Evolutionary conservation across 2,888 invertebrate genomes (phyloP).

Genomic region (Heliconius ethilla): DNA sequence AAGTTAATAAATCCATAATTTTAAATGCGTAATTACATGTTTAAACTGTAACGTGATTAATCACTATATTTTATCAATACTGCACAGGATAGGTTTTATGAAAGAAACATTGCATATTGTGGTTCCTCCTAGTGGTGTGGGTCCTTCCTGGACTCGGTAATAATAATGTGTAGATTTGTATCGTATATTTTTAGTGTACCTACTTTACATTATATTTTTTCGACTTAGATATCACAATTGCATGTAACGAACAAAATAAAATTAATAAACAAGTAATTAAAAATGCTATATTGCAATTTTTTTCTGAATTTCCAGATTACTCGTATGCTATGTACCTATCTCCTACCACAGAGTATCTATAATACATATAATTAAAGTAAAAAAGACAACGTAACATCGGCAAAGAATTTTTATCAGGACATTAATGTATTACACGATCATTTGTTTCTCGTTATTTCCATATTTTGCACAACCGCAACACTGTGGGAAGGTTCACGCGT

Average conservation of each 20-base stretch:
- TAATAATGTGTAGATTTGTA: not conserved
- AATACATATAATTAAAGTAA: not conserved
- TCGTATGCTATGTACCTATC: not conserved
- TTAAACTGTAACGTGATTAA: not conserved
- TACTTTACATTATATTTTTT: not conserved
- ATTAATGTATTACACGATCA: slow-evolving; percentile 31
- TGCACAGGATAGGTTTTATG: not conserved
- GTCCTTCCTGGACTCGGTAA: not conserved
- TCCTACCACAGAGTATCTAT: not conserved
- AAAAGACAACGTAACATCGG: not conserved
- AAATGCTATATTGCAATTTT: not conserved
- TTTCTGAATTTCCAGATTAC: too few species aligned
- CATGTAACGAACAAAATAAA: not conserved
- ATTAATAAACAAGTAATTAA: not conserved
- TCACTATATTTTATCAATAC: not conserved
- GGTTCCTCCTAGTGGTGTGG: not conserved
- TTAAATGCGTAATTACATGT: not conserved
- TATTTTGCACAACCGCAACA: slow-evolving; percentile 40
- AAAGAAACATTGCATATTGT: not conserved
- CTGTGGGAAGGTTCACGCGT: slow-evolving; percentile 46
- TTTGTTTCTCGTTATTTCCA: slow-evolving; percentile 44
- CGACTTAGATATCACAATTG: too few species aligned
- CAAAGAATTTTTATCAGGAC: not conserved
- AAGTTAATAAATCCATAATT: not conserved
- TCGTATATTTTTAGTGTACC: too few species aligned